phyloP scores from a whole-genome alignment of 1,140 invertebrate genomes.

The Archegozetes longisetosus region DNA sequence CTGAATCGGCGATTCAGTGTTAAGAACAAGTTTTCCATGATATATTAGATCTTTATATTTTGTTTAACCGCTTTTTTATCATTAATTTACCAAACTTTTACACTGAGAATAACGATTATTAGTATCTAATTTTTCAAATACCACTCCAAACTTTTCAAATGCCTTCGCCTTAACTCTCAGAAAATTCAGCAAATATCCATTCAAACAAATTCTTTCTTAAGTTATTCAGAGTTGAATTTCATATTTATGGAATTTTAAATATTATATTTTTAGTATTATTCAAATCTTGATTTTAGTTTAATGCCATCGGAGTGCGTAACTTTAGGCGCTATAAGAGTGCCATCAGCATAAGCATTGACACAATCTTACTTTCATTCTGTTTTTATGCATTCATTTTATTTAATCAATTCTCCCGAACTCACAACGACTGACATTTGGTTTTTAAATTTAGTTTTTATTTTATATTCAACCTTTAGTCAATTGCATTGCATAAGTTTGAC shows the following conservation, averaged over 20 bases:
- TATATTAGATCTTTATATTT: not conserved
- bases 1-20: not conserved
- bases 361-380: too few species aligned
- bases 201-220: not conserved
- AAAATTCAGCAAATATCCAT: not conserved
- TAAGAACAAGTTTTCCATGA: not conserved
- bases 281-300: not conserved
- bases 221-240: not conserved
- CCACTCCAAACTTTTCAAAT: not conserved
- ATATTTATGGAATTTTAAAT: not conserved
- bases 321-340: too few species aligned
- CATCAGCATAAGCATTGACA: too few species aligned
- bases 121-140: not conserved
- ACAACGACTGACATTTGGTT: too few species aligned
- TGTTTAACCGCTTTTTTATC: not conserved
- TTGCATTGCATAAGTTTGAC: too few species aligned
- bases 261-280: not conserved
- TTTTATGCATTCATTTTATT: too few species aligned
- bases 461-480: too few species aligned
- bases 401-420: too few species aligned
- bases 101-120: not conserved
- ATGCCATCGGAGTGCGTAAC: too few species aligned
- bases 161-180: not conserved
- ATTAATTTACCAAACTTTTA: not conserved
- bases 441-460: too few species aligned